Conservation (phyloP, 2,888 invertebrate genomes). For the Ethmia dodecea region DNA sequence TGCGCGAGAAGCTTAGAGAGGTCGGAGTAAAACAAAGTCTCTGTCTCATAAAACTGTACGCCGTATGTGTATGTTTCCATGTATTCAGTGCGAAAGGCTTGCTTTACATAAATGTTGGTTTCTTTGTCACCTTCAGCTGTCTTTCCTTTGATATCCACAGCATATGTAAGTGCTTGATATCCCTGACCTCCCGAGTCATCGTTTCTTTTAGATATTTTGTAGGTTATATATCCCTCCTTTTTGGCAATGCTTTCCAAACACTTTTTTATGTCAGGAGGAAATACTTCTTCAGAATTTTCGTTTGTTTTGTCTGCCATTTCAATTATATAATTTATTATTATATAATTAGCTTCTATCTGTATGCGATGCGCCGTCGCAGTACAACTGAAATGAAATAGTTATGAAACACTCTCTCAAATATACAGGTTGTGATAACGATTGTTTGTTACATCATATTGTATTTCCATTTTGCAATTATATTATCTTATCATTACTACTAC, state of each 20-base stretch:
- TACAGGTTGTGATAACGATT: no score
- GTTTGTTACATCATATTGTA: no score
- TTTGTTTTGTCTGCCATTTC: slow-evolving; percentile 25
- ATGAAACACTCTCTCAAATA: no score
- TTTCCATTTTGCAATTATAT: no score
- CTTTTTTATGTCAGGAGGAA: neutral
- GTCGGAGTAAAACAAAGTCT: slow-evolving; percentile 32
- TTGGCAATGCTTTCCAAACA: neutral
- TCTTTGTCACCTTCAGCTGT: slow-evolving; percentile 32
- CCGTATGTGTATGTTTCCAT: slow-evolving; percentile 19
- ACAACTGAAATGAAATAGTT: no score
- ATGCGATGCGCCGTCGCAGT: no score
- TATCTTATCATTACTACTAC: no score
- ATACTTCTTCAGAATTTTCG: neutral
- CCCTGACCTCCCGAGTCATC: slow-evolving; percentile 38
- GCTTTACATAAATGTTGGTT: slow-evolving; percentile 42
- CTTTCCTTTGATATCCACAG: slow-evolving; percentile 37
- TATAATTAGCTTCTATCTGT: no score
- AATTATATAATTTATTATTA: no score
- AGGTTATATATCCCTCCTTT: slow-evolving; percentile 26
- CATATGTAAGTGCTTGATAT: slow-evolving; percentile 35
- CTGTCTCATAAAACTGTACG: slow-evolving; percentile 28
- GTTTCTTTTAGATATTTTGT: slow-evolving; percentile 20
- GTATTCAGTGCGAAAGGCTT: slow-evolving; percentile 20
- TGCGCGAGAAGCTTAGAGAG: slow-evolving; percentile 30